Evolutionary conservation across 2,113 vertebrate species (phyloP).

Genomic region (Poeciliopsis prolifica): DNA sequence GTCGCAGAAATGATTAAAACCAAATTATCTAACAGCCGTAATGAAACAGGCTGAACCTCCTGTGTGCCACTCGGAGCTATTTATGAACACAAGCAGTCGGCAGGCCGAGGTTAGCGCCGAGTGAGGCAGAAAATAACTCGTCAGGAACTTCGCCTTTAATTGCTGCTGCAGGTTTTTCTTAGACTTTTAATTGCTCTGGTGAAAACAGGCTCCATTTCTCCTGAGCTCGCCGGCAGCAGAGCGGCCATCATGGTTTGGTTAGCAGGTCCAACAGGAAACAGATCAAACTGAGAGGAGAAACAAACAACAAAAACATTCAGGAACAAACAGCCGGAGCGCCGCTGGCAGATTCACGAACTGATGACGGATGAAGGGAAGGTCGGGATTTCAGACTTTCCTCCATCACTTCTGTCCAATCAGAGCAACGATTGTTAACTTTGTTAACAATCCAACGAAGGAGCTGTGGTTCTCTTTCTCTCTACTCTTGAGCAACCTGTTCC

Average conservation of each 20-base stretch:
- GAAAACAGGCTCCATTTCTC: background rate
- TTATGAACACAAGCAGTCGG: background rate
- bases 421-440: too few relatives aligned
- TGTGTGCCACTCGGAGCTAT: constrained; percentile 1
- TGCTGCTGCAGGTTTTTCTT: constrained; percentile 31
- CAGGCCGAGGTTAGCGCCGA: background rate
- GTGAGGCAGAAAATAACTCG: constrained; percentile 7
- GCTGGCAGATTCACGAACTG: too few relatives aligned
- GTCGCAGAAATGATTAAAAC: background rate
- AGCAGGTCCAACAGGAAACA: background rate
- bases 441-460: too few relatives aligned
- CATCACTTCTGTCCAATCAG: too few relatives aligned
- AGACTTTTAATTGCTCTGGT: constrained; percentile 29
- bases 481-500: too few relatives aligned
- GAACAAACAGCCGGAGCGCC: too few relatives aligned
- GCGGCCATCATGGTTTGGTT: background rate
- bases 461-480: too few relatives aligned
- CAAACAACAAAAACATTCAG: too few relatives aligned
- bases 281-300: too few relatives aligned
- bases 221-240: background rate
- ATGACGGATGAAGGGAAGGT: too few relatives aligned
- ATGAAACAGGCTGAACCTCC: constrained; percentile 9
- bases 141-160: constrained; percentile 33
- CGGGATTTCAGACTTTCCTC: too few relatives aligned
- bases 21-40: background rate